Conservation (phyloP, 2,113 vertebrate species). For the Halichoerus grypus region DNA sequence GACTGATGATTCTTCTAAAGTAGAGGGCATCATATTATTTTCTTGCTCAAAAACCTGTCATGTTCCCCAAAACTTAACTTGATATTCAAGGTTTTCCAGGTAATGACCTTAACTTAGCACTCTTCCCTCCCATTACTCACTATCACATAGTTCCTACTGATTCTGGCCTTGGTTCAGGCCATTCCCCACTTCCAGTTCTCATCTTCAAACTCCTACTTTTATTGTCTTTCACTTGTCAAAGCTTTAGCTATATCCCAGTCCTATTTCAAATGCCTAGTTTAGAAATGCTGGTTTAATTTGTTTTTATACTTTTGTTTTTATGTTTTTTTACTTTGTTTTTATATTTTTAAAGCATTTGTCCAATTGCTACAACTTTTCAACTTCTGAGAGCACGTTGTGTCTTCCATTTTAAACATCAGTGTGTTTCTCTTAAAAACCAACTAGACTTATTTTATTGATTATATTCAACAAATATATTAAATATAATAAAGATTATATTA, state of each 20-base stretch:
- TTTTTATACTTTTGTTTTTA: neutral
- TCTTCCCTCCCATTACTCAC: neutral
- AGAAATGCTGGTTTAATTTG: neutral
- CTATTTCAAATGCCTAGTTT: neutral
- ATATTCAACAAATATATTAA: neutral
- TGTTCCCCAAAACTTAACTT: neutral
- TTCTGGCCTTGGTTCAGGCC: neutral
- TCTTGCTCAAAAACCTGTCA: neutral
- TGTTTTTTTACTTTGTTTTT: neutral
- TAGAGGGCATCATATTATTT: neutral
- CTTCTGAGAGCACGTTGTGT: neutral
- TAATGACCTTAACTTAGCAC: neutral
- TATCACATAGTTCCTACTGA: neutral
- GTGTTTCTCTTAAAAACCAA: neutral
- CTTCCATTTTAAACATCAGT: neutral
- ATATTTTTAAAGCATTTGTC: neutral
- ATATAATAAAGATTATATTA: neutral
- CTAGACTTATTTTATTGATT: neutral
- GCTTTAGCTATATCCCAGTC: neutral
- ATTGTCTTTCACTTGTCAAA: neutral
- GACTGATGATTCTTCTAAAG: slow-evolving; percentile 30
- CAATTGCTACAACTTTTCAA: slow-evolving; percentile 9
- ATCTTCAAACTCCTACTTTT: neutral
- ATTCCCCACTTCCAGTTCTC: neutral
- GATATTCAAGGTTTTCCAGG: neutral